These are phyloP conservation scores for Amiota mariae DNA, from an alignment of 2,888 invertebrate species.

Conservation along the genomic window DNA sequence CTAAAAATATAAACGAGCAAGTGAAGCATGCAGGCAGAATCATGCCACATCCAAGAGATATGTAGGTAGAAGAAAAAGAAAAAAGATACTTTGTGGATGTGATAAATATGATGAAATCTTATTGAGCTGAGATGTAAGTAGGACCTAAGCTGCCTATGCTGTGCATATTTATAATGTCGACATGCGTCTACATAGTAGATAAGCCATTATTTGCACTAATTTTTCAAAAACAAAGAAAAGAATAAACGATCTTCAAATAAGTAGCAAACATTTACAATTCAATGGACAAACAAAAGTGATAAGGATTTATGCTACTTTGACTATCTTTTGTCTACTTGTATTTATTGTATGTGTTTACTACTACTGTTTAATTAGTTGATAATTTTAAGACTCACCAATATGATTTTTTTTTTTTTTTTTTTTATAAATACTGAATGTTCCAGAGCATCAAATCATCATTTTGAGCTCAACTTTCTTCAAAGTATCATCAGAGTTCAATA, in stretches of 20 bases:
- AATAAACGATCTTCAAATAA: not conserved
- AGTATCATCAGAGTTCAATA: not conserved
- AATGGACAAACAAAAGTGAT: not conserved
- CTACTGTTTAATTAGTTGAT: conserved; percentile 17
- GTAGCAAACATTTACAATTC: not conserved
- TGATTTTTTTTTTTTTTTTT: too few relatives aligned
- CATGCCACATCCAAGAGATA: too few relatives aligned
- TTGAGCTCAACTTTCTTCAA: not conserved
- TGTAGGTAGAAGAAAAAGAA: too few relatives aligned
- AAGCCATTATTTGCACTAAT: not conserved
- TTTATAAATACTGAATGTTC: too few relatives aligned
- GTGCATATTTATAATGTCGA: not conserved
- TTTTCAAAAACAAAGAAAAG: conserved; percentile 11
- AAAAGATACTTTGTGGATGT: too few relatives aligned
- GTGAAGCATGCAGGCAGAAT: conserved; percentile 10
- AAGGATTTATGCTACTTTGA: conserved; percentile 10
- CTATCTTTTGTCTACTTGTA: not conserved
- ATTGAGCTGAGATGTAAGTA: not conserved
- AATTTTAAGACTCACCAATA: not conserved
- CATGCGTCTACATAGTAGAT: not conserved
- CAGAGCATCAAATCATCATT: not conserved
- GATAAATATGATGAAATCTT: not conserved
- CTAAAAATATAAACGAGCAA: conserved; percentile 5
- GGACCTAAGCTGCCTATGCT: too few relatives aligned
- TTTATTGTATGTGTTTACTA: too few relatives aligned